These are phyloP conservation scores for Drosophila pseudotalamancana DNA, from an alignment of 2,888 invertebrate genomes.

Conservation along the genomic window DNA sequence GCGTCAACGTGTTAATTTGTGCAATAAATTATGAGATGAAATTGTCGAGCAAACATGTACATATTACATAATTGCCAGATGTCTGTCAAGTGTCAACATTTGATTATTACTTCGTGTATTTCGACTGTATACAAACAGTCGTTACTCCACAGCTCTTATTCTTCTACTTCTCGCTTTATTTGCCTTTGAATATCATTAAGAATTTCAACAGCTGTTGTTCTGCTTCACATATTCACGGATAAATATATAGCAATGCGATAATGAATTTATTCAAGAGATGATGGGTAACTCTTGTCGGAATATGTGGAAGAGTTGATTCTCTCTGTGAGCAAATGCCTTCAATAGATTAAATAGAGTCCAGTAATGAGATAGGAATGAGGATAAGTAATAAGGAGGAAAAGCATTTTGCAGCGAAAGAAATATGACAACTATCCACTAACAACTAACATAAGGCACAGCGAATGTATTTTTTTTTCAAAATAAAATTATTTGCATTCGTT, in stretches of 20 bases:
- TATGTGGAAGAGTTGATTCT: background rate
- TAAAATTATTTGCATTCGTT: no score
- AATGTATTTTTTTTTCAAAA: no score
- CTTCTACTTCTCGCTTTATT: constrained; percentile 1
- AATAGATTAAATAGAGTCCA: no score
- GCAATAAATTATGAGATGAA: constrained; percentile 55
- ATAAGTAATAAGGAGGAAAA: no score
- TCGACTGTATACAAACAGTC: constrained; percentile 18
- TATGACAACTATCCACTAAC: no score
- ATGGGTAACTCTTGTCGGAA: background rate
- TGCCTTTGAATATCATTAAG: constrained; percentile 22
- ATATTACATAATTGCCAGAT: constrained; percentile 16
- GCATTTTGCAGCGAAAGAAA: no score
- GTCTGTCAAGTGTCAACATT: constrained; percentile 45
- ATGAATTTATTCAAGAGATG: background rate
- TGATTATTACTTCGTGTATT: constrained; percentile 11
- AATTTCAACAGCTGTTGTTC: constrained; percentile 26
- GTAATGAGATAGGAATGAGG: no score
- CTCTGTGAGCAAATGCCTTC: no score
- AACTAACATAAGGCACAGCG: no score
- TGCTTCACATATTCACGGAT: background rate
- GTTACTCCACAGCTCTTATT: background rate
- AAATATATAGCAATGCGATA: background rate
- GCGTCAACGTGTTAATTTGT: constrained; percentile 45
- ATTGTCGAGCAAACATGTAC: constrained; percentile 12